A percentile compares a stretch with the other conserved stretches of the same genome.
Conservation (phyloP, 2,888 invertebrate species). For the Archips crataeganus region DNA sequence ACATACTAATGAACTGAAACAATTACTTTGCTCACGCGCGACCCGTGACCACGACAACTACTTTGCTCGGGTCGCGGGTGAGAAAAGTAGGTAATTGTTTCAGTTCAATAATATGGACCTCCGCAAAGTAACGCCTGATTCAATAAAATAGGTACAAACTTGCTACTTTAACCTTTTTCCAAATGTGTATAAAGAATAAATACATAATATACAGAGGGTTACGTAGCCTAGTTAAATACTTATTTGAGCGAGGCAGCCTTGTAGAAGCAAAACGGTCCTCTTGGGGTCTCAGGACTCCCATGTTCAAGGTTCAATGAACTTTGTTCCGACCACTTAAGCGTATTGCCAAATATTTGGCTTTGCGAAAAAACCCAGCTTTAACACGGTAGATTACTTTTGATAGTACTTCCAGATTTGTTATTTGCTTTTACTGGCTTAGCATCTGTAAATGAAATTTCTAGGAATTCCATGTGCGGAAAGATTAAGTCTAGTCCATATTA, state of each 20-base stretch:
- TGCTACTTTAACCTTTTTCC: too few relatives aligned
- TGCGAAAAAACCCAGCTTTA: conserved; percentile 1
- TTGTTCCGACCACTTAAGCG: conserved; percentile 16
- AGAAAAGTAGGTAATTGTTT: too few relatives aligned
- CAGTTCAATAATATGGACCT: too few relatives aligned
- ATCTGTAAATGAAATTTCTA: too few relatives aligned
- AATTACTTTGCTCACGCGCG: too few relatives aligned
- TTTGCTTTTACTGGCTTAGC: not conserved
- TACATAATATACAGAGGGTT: not conserved
- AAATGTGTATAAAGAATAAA: too few relatives aligned
- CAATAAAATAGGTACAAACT: too few relatives aligned
- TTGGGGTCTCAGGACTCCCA: not conserved
- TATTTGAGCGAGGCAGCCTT: not conserved
- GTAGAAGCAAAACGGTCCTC: not conserved
- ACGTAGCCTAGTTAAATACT: not conserved
- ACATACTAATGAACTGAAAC: too few relatives aligned
- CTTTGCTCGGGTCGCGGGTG: too few relatives aligned
- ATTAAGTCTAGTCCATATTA: too few relatives aligned
- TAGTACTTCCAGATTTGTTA: not conserved
- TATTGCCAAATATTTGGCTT: conserved; percentile 18
- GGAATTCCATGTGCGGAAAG: not conserved
- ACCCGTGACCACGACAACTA: too few relatives aligned
- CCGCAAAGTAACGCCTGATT: too few relatives aligned
- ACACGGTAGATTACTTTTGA: not conserved
- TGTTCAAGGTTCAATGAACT: conserved; percentile 20